Evolutionary conservation across 2,113 vertebrate genomes (phyloP).

Genomic region (Aspiorhynchus laticeps): DNA sequence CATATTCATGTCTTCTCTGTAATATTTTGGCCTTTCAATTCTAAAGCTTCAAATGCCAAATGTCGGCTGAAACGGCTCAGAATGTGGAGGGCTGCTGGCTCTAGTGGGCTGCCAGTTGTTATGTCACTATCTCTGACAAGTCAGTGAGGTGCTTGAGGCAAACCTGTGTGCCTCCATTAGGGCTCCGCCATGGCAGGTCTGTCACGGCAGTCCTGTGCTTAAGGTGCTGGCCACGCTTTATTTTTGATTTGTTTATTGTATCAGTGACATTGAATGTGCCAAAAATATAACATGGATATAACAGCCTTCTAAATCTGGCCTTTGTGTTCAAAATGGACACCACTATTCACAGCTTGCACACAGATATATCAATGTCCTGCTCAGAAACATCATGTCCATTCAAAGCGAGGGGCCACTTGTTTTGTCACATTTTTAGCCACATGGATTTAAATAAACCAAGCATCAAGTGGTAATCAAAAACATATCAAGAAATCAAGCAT

Average conservation of each 20-base stretch:
- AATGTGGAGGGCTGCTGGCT: background rate
- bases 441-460: background rate
- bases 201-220: conserved; percentile 3
- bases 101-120: conserved; percentile 19
- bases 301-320: background rate
- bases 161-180: conserved; percentile 29
- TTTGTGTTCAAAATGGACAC: background rate
- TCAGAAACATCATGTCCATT: background rate
- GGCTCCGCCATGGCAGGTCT: background rate
- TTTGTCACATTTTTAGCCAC: background rate
- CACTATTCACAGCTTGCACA: background rate
- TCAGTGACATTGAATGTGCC: background rate
- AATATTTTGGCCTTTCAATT: conserved; percentile 8
- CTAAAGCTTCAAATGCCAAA: conserved; percentile 13
- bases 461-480: background rate
- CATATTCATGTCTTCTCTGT: background rate
- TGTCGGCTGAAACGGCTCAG: background rate
- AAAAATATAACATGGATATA: conserved; percentile 24
- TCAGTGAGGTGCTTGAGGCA: conserved; percentile 35
- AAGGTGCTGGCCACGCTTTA: background rate
- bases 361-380: background rate
- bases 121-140: conserved; percentile 14
- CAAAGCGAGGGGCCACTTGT: background rate
- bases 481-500: background rate
- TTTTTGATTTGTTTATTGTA: background rate